Evolutionary conservation across 2,113 vertebrate genomes (phyloP).

Genomic region (Megalops atlanticus): DNA sequence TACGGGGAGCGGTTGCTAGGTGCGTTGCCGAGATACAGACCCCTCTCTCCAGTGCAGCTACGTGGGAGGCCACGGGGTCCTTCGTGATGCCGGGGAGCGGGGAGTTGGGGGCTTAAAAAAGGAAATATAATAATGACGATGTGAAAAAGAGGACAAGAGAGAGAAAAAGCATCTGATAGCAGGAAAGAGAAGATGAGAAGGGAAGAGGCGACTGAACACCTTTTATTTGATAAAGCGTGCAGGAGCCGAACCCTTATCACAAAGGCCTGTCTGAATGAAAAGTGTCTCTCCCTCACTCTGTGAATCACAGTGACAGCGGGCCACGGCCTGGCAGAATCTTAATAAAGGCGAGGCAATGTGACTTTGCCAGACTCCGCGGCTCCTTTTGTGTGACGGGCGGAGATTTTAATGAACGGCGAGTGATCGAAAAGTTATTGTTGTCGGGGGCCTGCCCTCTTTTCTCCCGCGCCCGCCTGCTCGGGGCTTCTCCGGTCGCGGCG

Average conservation of each 20-base stretch:
- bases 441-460: neutral
- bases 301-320: slow-evolving; percentile 26
- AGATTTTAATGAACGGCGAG: neutral
- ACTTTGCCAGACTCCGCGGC: neutral
- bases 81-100: slow-evolving; percentile 64
- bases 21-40: slow-evolving; percentile 77
- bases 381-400: neutral
- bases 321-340: slow-evolving; percentile 27
- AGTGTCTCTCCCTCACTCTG: slow-evolving; percentile 17
- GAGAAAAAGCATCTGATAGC: slow-evolving; percentile 21
- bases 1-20: slow-evolving; percentile 77
- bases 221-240: slow-evolving; percentile 6
- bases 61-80: slow-evolving; percentile 72
- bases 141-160: slow-evolving; percentile 58
- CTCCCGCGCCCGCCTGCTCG: neutral
- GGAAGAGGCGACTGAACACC: neutral
- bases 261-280: slow-evolving; percentile 25
- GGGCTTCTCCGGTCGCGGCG: neutral
- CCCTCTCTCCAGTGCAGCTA: slow-evolving; percentile 63
- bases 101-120: slow-evolving; percentile 47
- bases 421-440: neutral
- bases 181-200: neutral
- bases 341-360: slow-evolving; percentile 20
- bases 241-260: slow-evolving; percentile 9
- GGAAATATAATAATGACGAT: slow-evolving; percentile 7